These are phyloP conservation scores for Lysandra bellargus DNA, from an alignment of 2,888 invertebrate genomes.

Conservation along the genomic window DNA sequence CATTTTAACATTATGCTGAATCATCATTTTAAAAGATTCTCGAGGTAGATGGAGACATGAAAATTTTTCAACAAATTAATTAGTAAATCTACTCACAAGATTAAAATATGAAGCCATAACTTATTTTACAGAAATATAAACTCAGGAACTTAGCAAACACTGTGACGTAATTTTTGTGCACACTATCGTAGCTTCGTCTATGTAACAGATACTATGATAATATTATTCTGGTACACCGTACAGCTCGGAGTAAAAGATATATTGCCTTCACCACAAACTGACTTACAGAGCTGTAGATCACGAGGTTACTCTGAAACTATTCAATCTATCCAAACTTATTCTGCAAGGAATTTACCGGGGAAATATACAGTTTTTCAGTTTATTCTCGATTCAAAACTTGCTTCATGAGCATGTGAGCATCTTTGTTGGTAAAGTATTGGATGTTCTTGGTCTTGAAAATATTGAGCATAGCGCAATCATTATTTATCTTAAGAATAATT, in stretches of 20 bases:
- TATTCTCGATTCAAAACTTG: background rate
- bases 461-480: background rate
- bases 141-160: background rate
- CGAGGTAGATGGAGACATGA: too few relatives aligned
- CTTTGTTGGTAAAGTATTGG: background rate
- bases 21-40: too few relatives aligned
- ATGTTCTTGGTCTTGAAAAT: background rate
- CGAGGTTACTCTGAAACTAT: slow-evolving; percentile 11
- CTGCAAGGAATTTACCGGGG: background rate
- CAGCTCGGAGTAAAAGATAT: slow-evolving; percentile 16
- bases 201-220: slow-evolving; percentile 12
- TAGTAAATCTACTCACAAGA: background rate
- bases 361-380: slow-evolving; percentile 11
- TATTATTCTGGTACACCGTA: slow-evolving; percentile 10
- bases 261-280: slow-evolving; percentile 19
- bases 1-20: too few relatives aligned
- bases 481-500: background rate
- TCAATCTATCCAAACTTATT: slow-evolving; percentile 19
- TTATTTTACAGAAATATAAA: background rate
- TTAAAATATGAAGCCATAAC: background rate
- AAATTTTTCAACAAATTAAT: too few relatives aligned
- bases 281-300: slow-evolving; percentile 17
- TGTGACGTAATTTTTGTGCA: background rate
- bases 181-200: background rate
- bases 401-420: background rate